Base-by-base conservation (phyloP, 2,888 invertebrate genomes). In the Ernsta delagoae region DNA sequence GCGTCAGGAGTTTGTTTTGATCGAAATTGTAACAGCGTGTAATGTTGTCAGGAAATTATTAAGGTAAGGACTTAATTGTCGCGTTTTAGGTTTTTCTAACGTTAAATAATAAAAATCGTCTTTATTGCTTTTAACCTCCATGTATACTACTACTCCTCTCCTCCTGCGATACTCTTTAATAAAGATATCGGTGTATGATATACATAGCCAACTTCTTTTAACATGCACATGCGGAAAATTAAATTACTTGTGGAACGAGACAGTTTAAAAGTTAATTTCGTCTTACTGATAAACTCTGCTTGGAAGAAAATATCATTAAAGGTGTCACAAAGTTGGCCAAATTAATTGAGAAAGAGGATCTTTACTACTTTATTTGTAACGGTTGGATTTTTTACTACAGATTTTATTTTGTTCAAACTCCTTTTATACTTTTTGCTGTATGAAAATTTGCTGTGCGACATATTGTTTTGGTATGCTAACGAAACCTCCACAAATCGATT, bases 241-340 rank as follows among this genome's bases (percentile, higher is more conserved):
- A 74, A 70, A 72, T 77, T 72, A 75, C 77, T 78, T 74, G 75
- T 78, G 73, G 75, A 77, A 75, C 74, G 75, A 79, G 73, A 75
- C 77, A 75, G 73, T 82, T 78, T 69, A 67, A 43, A 80, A 81
- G 79, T 83, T 82, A 82, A 82, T 80, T 82, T 81, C 76, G 75
- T 73, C 76, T 73, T 72, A 74, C 78, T 75, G 79, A 80, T 77
- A 74, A 83, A 84, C 76, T 84, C 80, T 77, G 78, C 77, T 81
- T 75, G 74, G 77, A 78, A 76, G 81, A 84, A 80, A 83, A 83
- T 82, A 80, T 86, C 82, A 82, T 87, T 85, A 83, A 77, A 83
- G 80, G 78, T 83, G 82, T 84, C 82, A 75, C 75, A 65, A 83
- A 86, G 79, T 86, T 86, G 79, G 73, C 72, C 74, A 72, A 80